These are phyloP conservation scores for Sapayoa aenigma DNA, from an alignment of 2,113 vertebrate genomes.

Conservation along the genomic window DNA sequence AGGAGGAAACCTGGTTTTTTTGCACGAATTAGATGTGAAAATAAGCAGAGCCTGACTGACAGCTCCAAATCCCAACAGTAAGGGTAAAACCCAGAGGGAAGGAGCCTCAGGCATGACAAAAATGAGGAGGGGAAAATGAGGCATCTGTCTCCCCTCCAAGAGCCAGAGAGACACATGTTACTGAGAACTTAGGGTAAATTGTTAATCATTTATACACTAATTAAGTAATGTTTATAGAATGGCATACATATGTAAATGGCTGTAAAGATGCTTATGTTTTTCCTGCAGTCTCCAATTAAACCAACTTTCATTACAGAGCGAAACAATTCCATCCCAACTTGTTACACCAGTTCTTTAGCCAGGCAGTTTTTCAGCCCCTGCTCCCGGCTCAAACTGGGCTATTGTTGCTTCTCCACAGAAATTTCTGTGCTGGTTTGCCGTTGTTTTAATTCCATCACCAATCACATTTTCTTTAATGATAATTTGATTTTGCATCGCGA, in stretches of 20 bases:
- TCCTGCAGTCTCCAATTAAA: constrained; percentile 43
- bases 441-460: constrained; percentile 44
- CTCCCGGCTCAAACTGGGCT: background rate
- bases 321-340: constrained; percentile 21
- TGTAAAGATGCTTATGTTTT: constrained; percentile 30
- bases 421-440: constrained; percentile 30
- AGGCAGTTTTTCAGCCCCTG: background rate
- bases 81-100: constrained; percentile 33
- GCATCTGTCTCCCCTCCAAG: constrained; percentile 23
- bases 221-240: constrained; percentile 18
- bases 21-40: constrained; percentile 62
- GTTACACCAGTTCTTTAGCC: constrained; percentile 23
- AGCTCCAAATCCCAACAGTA: constrained; percentile 44
- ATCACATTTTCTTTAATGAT: constrained; percentile 73
- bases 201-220: constrained; percentile 48
- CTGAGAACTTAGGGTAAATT: background rate
- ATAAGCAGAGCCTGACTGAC: constrained; percentile 68
- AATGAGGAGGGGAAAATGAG: constrained; percentile 37
- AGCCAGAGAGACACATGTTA: background rate
- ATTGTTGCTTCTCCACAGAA: background rate
- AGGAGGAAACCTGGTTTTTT: constrained; percentile 57
- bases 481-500: constrained; percentile 77
- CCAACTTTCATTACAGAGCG: background rate
- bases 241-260: constrained; percentile 38
- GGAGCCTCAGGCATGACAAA: constrained; percentile 54